Evolutionary conservation across 2,888 invertebrate genomes (phyloP).

Genomic region (Cephus pulcher): DNA sequence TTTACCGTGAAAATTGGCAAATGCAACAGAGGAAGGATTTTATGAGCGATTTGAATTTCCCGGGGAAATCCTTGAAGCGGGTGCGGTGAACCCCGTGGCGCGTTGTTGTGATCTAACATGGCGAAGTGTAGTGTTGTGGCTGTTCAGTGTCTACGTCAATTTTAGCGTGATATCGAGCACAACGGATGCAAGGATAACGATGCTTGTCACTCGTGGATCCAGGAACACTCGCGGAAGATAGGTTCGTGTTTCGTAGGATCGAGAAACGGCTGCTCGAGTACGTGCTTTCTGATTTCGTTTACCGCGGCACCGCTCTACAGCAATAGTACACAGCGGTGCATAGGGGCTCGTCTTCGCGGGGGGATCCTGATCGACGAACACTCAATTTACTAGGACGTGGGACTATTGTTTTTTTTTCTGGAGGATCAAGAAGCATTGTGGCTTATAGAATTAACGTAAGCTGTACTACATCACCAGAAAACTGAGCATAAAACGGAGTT

Average conservation of each 20-base stretch:
- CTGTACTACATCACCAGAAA: conserved; percentile 10
- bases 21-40: not conserved
- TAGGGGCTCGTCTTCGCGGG: conserved; percentile 38
- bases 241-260: not conserved
- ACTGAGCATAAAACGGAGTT: conserved; percentile 26
- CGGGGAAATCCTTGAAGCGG: conserved; percentile 66
- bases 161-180: conserved; percentile 55
- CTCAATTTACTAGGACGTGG: not conserved
- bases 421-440: not conserved
- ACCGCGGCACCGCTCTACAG: conserved; percentile 37
- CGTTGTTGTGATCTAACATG: conserved; percentile 80
- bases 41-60: conserved; percentile 37
- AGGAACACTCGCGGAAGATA: not conserved
- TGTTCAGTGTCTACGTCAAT: conserved; percentile 70
- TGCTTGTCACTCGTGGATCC: conserved; percentile 24
- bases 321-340: conserved; percentile 40
- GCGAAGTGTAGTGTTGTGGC: conserved; percentile 75
- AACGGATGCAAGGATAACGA: conserved; percentile 37
- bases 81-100: conserved; percentile 72
- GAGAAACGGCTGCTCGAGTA: not conserved
- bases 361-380: conserved; percentile 16
- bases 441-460: not conserved
- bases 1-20: not conserved
- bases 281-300: conserved; percentile 24
- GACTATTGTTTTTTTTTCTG: conserved; percentile 13